Evolutionary conservation across 2,888 invertebrate genomes (phyloP).

Genomic region (Hermodice carunculata): DNA sequence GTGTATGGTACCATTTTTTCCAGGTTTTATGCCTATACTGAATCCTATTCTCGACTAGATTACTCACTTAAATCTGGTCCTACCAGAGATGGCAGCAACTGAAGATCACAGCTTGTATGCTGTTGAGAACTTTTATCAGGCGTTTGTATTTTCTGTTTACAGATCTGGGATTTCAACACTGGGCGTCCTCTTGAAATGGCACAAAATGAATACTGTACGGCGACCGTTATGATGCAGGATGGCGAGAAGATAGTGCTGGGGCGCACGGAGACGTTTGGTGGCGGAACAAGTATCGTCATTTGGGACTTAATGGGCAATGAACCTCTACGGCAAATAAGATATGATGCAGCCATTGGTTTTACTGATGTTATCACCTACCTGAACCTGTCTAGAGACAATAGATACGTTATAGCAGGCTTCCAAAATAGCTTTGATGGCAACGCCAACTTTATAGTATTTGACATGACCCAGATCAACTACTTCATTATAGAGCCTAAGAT

Average conservation of each 20-base stretch:
- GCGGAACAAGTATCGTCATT: conserved; percentile 64
- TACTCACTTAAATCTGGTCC: too few species aligned
- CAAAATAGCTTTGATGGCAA: conserved; percentile 66
- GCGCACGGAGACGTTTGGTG: conserved; percentile 65
- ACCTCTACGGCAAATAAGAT: conserved; percentile 55
- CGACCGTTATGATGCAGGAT: conserved; percentile 65
- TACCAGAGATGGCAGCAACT: too few species aligned
- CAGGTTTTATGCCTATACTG: too few species aligned
- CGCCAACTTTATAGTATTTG: conserved; percentile 68
- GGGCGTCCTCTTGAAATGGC: conserved; percentile 67
- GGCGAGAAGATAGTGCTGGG: conserved; percentile 66
- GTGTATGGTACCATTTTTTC: too few species aligned
- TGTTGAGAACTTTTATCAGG: too few species aligned
- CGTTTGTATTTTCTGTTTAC: too few species aligned
- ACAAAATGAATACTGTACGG: conserved; percentile 65
- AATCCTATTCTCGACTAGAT: too few species aligned
- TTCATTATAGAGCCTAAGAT: conserved; percentile 62
- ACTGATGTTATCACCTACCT: conserved; percentile 66
- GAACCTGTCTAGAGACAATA: conserved; percentile 50
- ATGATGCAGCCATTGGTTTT: conserved; percentile 65
- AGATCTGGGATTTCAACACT: conserved; percentile 69
- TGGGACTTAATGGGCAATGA: conserved; percentile 69
- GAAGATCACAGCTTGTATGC: too few species aligned
- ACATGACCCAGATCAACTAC: conserved; percentile 60
- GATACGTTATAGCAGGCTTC: conserved; percentile 67